Evolutionary conservation across 1,140 invertebrate species (phyloP), one percentile per base, ranked within the genome.

Genomic region (Aphidius ervi): DNA sequence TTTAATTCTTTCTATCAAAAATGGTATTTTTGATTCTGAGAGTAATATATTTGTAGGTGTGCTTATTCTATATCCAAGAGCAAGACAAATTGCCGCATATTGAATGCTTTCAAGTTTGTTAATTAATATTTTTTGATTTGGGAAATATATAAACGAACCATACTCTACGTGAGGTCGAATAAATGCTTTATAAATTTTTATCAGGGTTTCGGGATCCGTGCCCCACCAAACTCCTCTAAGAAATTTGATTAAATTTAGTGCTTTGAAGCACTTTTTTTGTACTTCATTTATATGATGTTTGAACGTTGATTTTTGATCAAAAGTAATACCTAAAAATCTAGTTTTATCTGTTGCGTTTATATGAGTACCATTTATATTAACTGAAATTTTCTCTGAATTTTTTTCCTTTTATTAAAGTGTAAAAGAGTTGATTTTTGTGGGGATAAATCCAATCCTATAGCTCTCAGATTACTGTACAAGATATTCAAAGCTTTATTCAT

Each of bases 171-270:
- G 58, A 0, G 63, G 61, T 52, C 63, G 61, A 10, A 69, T 63
- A 10, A 64, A 52, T 1, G 58, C 40, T 20, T 56, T 64, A 40
- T 64, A 68, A 6, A 69, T 20, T 9, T 45, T 57, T 54, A 56
- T 40, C 47, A 64, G 6, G 4, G 52, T 53, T n/a, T 41, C 10
- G 1, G 64, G 66, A 47, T 64, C 45, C 9, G 64, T 64, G 8
- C 65, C 68, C 65, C 65, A 69, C 66, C 64, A 69, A 0, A 63
- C 65, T 20, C 62, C 50, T 39, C 64, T 53, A 23, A 69, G 43
- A 46, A 63, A 65, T 40, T 59, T 67, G 0, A 69, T n/a, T 16
- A 67, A 66, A 46, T 47, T 63, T 5, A 65, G 47, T 0, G 58
- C 47, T 6, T 56, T 47, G 20, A 63, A 56, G 49, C 64, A 54